These are phyloP conservation scores for Deroplatys truncata DNA, from an alignment of 2,888 invertebrate species.

Conservation along the genomic window DNA sequence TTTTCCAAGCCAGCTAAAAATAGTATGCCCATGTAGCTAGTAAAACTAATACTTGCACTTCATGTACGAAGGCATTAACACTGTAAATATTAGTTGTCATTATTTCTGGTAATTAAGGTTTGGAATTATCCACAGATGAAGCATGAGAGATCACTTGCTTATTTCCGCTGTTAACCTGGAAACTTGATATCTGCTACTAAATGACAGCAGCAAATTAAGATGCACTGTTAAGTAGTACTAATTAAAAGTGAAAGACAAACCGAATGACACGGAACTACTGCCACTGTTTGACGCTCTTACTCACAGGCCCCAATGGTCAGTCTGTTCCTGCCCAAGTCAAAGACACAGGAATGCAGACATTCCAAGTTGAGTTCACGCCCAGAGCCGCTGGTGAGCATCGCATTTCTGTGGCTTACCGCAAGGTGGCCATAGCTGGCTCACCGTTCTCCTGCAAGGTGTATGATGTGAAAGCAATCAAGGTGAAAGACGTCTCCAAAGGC, in stretches of 20 bases:
- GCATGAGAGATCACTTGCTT: not conserved
- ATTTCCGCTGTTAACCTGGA: not conserved
- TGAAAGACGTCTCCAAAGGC: constrained; percentile 84
- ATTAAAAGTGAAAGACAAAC: not conserved
- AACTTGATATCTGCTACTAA: not conserved
- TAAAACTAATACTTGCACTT: not conserved
- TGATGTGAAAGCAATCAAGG: constrained; percentile 89
- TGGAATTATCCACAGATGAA: not conserved
- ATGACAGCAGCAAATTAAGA: not conserved
- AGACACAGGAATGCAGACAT: constrained; percentile 74
- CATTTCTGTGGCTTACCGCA: constrained; percentile 75
- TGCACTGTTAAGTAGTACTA: not conserved
- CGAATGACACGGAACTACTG: not conserved
- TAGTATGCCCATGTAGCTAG: not conserved
- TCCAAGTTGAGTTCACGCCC: constrained; percentile 89
- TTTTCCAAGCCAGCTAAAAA: not conserved
- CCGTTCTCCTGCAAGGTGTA: constrained; percentile 95
- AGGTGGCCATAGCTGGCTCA: constrained; percentile 80
- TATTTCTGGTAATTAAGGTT: not conserved
- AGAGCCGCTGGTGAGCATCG: constrained; percentile 87
- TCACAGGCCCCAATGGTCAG: constrained; percentile 84
- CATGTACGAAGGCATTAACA: not conserved
- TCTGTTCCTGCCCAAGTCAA: constrained; percentile 86
- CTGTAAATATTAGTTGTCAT: not conserved
- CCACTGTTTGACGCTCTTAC: constrained; percentile 14